Conservation (phyloP, 2,113 vertebrate genomes). For the Lophura nycthemera region DNA sequence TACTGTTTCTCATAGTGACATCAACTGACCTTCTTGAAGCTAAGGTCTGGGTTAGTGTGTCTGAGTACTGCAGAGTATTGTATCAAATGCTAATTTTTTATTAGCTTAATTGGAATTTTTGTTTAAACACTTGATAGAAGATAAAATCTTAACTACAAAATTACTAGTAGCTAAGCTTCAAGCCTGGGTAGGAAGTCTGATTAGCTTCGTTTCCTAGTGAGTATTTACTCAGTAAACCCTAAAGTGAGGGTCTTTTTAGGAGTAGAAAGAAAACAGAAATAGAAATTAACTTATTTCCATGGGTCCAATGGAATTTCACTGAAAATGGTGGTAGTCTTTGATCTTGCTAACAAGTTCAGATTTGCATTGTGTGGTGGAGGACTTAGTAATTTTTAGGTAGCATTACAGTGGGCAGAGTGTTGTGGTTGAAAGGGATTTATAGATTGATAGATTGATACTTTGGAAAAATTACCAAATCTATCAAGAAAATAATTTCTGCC, state of each 20-base stretch:
- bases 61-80: neutral
- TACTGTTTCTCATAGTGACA: neutral
- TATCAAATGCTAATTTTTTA: neutral
- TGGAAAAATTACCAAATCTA: neutral
- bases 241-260: neutral
- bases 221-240: neutral
- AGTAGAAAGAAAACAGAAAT: neutral
- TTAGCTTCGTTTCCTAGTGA: neutral
- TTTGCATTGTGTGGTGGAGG: neutral
- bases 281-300: neutral
- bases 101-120: constrained; percentile 26
- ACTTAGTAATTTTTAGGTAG: neutral
- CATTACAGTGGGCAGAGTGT: neutral
- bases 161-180: neutral
- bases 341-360: neutral
- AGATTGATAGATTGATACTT: neutral
- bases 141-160: constrained; percentile 51
- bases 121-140: constrained; percentile 25
- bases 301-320: neutral
- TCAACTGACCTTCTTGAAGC: constrained; percentile 27
- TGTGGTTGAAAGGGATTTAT: neutral
- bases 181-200: neutral
- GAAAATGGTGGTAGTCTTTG: neutral
- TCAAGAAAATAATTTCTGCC: neutral
- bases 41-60: neutral